Evolutionary conservation across 2,113 vertebrate genomes (phyloP).

Genomic region (Agapornis roseicollis): DNA sequence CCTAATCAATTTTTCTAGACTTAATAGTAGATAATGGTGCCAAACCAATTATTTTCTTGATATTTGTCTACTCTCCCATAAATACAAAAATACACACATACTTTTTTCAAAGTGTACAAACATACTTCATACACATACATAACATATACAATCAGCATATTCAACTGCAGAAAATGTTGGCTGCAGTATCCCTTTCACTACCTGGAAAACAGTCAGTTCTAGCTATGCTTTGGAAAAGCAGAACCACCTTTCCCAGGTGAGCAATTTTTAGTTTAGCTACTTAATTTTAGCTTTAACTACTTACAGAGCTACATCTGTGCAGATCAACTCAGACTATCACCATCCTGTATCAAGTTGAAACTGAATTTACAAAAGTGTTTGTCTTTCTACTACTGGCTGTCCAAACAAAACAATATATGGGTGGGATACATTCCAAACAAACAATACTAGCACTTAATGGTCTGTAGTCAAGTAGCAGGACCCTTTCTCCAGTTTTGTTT

Average conservation of each 20-base stretch:
- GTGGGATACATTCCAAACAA: background rate
- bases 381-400: background rate
- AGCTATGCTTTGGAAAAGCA: background rate
- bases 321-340: background rate
- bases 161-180: rapidly evolving
- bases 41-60: background rate
- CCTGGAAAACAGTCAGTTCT: background rate
- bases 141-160: background rate
- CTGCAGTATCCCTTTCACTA: rapidly evolving
- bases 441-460: background rate
- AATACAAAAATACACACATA: background rate
- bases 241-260: background rate
- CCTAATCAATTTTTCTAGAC: background rate
- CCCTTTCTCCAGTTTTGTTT: background rate
- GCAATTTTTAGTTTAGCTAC: background rate
- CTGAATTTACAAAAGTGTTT: background rate
- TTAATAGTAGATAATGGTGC: background rate
- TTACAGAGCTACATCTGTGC: background rate
- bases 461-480: background rate
- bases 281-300: background rate
- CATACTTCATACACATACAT: background rate
- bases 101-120: background rate
- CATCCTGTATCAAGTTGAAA: background rate
- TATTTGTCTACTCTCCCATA: rapidly evolving
- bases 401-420: background rate